Evolutionary conservation across 2,797 vertebrate genomes (phyloP), one percentile per base, ranked within the genome.

Genomic region (Artibeus lituratus): DNA sequence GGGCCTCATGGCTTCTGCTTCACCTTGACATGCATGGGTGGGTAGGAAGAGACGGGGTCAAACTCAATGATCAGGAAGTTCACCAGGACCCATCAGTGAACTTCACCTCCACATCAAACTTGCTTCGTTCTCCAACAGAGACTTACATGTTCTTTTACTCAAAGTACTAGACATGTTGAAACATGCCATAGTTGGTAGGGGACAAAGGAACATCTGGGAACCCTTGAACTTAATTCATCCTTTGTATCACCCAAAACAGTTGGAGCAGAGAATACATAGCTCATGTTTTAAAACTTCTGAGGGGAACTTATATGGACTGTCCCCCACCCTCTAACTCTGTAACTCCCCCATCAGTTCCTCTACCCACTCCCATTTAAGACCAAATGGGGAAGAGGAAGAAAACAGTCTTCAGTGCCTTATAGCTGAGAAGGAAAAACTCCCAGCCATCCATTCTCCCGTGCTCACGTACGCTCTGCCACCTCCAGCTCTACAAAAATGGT

Each of bases 301-400:
- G 44, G 9, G 2, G 70, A 70, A 57, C 88, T 15, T 14, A 12
- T 29, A 19, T 9, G 29, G 2, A 47, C 10, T 3, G 10, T 35
- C 0, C 2, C 21, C 19, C 9, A 32, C 44, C 10, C 21, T 44
- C 57, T 62, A 37, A n/a, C 1, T 0, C 1, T 67, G 10, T 55
- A 26, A 8, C 6, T 73, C 49, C 10, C 0, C 14, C 10, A 49
- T 15, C 5, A 35, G 29, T 86, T 32, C 12, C 29, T 82, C 10
- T 2, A 42, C 10, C 2, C 9, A 35, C 14, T 86, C 3, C 3
- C 35, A 19, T 37, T 37, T 72, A 76, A 65, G 32, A 90, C 4
- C 0, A 3, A 19, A 21, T 53, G 51, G 51, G 19, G 51, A 83
- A 55, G 53, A 55, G 53, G 22, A 55, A 22, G 53, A 10, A 55